Conservation (phyloP, 2,888 invertebrate species). For the Callinectes sapidus region DNA sequence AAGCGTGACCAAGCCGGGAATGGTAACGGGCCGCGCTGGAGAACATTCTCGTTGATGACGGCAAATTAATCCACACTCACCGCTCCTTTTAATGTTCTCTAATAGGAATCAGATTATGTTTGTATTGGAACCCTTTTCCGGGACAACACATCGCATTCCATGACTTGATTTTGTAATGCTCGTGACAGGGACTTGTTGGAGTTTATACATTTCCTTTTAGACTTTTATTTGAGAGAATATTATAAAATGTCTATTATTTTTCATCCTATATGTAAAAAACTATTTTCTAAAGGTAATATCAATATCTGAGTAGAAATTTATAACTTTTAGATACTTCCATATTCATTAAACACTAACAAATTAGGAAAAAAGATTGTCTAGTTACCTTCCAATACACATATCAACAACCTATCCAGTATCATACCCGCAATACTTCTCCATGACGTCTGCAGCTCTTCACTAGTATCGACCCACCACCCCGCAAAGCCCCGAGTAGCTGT, state of each 20-base stretch:
- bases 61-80: conserved; percentile 43
- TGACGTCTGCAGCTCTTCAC: neutral
- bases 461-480: neutral
- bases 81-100: conserved; percentile 44
- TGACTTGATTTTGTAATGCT: neutral
- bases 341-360: neutral
- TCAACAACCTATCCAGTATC: neutral
- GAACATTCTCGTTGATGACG: conserved; percentile 39
- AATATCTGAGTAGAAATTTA: neutral
- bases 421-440: neutral
- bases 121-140: conserved; percentile 29
- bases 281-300: neutral
- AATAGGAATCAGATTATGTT: conserved; percentile 36
- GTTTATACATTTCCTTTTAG: conserved; percentile 1
- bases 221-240: neutral
- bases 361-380: neutral
- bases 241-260: neutral
- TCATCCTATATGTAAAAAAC: neutral
- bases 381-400: neutral
- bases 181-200: neutral
- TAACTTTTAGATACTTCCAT: neutral
- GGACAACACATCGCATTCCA: conserved; percentile 31
- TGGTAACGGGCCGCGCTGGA: neutral
- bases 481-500: neutral
- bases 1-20: neutral